Conservation (phyloP, 1,140 invertebrate genomes). For the Penaeus japonicus region DNA sequence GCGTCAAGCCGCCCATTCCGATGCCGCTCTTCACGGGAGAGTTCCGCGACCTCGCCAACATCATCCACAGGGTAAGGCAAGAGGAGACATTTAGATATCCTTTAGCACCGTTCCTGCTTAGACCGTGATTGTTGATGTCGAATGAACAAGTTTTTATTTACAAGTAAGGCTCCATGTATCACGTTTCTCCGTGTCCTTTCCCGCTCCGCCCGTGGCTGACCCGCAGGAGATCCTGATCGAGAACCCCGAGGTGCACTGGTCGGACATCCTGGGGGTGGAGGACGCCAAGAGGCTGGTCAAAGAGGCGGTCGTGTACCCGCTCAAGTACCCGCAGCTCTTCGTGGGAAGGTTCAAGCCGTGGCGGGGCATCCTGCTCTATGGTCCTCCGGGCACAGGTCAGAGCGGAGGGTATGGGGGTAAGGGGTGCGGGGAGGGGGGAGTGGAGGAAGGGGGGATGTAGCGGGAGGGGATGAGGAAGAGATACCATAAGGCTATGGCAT, state of each 20-base stretch:
- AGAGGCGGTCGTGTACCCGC: slow-evolving; percentile 87
- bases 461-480: slow-evolving; percentile 74
- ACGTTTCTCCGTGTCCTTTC: neutral
- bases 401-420: neutral
- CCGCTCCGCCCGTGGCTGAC: too few relatives aligned
- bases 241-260: slow-evolving; percentile 53
- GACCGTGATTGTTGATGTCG: neutral
- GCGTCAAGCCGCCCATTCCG: slow-evolving; percentile 37
- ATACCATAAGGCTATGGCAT: too few relatives aligned
- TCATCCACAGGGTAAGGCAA: slow-evolving; percentile 50
- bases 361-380: slow-evolving; percentile 85
- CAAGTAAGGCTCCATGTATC: neutral
- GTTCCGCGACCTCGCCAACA: slow-evolving; percentile 52
- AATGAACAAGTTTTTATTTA: too few relatives aligned
- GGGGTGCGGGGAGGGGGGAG: slow-evolving; percentile 84
- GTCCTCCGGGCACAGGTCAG: slow-evolving; percentile 75
- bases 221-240: slow-evolving; percentile 54
- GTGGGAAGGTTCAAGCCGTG: slow-evolving; percentile 78
- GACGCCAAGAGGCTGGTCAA: slow-evolving; percentile 70
- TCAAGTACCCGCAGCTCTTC: slow-evolving; percentile 86
- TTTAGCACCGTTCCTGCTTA: neutral
- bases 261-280: slow-evolving; percentile 68
- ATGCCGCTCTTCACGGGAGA: slow-evolving; percentile 53
- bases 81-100: neutral
- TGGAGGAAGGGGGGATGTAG: slow-evolving; percentile 66